These are phyloP conservation scores for Dolichotis patagonum DNA, from an alignment of 2,113 vertebrate species.

Conservation along the genomic window DNA sequence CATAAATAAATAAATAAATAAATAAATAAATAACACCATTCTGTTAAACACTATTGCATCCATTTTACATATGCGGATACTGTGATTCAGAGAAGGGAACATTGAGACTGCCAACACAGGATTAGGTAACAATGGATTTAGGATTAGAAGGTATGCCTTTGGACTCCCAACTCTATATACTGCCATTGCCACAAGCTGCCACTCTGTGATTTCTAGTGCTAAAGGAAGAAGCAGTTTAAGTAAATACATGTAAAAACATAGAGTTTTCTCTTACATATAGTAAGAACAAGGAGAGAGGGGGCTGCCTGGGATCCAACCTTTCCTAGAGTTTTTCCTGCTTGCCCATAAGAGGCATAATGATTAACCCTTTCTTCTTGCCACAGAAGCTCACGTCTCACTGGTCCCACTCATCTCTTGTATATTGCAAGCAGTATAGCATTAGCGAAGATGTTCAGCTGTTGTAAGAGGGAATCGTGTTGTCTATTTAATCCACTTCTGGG, in stretches of 20 bases:
- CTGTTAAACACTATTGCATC: conserved; percentile 20
- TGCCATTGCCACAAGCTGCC: background rate
- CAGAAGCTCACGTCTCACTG: background rate
- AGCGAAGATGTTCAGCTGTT: conserved; percentile 50
- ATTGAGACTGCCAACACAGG: background rate
- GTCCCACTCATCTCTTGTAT: background rate
- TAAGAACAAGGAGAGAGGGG: background rate
- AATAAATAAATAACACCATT: background rate
- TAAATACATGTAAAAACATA: conserved; percentile 17
- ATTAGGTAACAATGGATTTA: conserved; percentile 2
- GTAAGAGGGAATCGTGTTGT: conserved; percentile 38
- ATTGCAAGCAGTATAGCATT: conserved; percentile 38
- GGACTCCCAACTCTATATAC: background rate
- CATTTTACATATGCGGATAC: conserved; percentile 14
- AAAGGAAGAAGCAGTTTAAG: conserved; percentile 31
- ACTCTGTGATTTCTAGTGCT: background rate
- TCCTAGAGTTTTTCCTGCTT: background rate
- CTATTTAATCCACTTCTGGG: conserved; percentile 17
- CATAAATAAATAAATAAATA: background rate
- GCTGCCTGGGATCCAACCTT: background rate
- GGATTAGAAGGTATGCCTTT: background rate
- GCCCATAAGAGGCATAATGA: background rate
- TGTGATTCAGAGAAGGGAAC: background rate
- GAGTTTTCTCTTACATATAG: background rate
- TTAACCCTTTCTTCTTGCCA: background rate